A percentile compares a stretch with the other conserved stretches of the same genome.
Evolutionary conservation across 1,140 invertebrate species (phyloP).

Genomic region (Onthophagus taurus): DNA sequence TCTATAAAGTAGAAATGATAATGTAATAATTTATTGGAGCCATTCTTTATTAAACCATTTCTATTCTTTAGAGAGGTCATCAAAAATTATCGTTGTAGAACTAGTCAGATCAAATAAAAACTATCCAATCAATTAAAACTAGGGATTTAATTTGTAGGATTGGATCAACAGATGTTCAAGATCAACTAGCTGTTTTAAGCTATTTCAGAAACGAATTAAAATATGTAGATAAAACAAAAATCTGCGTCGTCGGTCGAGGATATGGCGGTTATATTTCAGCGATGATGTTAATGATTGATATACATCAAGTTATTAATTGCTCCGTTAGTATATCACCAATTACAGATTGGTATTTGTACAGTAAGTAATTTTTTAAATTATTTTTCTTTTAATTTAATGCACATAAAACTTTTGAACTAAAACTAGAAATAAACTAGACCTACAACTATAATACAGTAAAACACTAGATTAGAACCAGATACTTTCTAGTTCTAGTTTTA

Average conservation of each 20-base stretch:
- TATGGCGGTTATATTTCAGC: constrained; percentile 64
- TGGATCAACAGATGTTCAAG: constrained; percentile 61
- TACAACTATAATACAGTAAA: no score
- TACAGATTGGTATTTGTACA: constrained; percentile 68
- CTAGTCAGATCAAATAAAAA: no score
- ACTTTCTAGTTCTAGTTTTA: no score
- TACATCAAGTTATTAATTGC: constrained; percentile 62
- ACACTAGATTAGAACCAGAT: no score
- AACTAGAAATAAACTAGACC: no score
- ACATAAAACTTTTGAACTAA: neutral
- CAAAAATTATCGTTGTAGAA: no score
- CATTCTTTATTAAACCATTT: no score
- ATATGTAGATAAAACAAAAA: constrained; percentile 61
- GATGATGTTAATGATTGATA: constrained; percentile 63
- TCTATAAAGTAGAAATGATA: neutral
- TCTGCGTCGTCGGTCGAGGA: constrained; percentile 63
- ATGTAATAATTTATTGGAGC: no score
- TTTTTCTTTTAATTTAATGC: neutral
- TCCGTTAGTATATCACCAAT: constrained; percentile 73
- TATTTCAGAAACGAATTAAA: constrained; percentile 62
- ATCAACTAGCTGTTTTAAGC: constrained; percentile 76
- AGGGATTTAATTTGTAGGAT: no score
- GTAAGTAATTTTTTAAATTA: constrained; percentile 43
- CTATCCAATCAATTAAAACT: no score
- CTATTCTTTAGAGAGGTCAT: no score